Base-by-base conservation (phyloP, 64 coral and sea anemone genomes). In the Dendronephthya gigantea region DNA sequence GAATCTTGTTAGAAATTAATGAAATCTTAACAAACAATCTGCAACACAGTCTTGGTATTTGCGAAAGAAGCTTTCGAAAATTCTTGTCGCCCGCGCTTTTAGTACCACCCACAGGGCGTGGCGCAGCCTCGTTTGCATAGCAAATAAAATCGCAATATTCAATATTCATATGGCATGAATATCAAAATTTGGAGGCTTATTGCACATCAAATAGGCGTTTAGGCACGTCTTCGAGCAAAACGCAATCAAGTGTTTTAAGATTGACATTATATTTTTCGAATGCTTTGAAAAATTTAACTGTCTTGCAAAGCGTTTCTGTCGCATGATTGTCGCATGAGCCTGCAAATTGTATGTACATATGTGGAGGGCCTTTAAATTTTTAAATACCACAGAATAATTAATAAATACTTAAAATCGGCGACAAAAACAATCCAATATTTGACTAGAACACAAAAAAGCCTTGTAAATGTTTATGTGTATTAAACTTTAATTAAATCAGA, bases 301-400 rank as follows among this genome's bases (percentile, higher is more conserved):
- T 79, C 29, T 34, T 34, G 0, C 29, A 22, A 7, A 27, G 55
- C 55, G 19, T 62, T 1, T 2, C 55, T 79, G 72, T 79, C 72
- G 72, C 72, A 79, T 79, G 31, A 79, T 9, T 79, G 72, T 36
- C 72, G 72, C 72, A 79, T 79, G 36, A 79, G 72, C 72, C 72
- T 12, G 72, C 41, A 45, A 45, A 45, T 45, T 45, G 41, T 45
- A 45, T 45, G 41, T 45, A 45, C 41, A 11, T 45, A 45, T 6
- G 41, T 6, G 41, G 41, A 45, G 11, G 41, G 4, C 4, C 41
- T 45, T 45, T 45, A 45, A 45, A 45, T 45, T 45, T 45, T 45
- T 45, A 45, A 45, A 45, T 11, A 45, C 41, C n/a, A n/a, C n/a
- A n/a, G n/a, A n/a, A n/a, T n/a, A n/a, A n/a, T n/a, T n/a, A n/a